These are phyloP conservation scores for Lithobius niger DNA, from an alignment of 1,140 invertebrate species.

Conservation along the genomic window DNA sequence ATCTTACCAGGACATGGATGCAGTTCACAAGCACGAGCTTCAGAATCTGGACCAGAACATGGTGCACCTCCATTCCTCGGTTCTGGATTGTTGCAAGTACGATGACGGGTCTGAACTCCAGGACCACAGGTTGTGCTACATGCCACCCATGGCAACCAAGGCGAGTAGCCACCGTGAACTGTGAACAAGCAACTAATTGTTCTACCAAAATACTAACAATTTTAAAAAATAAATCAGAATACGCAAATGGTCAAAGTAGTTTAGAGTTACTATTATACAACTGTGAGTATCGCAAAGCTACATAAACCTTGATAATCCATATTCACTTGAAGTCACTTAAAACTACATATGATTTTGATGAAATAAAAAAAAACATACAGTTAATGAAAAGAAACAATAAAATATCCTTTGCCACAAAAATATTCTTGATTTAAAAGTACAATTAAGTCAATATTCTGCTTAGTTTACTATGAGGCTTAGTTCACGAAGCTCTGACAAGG, in stretches of 20 bases:
- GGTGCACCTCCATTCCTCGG: slow-evolving; percentile 17
- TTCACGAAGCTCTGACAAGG: no score
- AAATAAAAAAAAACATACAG: no score
- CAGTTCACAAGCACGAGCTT: slow-evolving; percentile 22
- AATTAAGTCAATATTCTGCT: no score
- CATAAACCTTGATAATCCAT: no score
- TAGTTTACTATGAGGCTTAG: no score
- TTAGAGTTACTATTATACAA: no score
- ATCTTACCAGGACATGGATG: slow-evolving; percentile 26
- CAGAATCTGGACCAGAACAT: slow-evolving; percentile 22
- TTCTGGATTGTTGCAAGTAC: background rate
- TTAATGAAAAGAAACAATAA: no score
- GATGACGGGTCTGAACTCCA: slow-evolving; percentile 1
- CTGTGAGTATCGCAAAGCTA: no score
- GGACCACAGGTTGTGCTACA: background rate
- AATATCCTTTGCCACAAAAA: no score
- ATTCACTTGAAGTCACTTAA: no score
- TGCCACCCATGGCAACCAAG: background rate
- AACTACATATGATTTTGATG: no score
- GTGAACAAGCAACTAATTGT: background rate
- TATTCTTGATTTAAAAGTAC: no score
- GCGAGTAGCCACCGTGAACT: slow-evolving; percentile 6
- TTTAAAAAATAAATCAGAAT: background rate
- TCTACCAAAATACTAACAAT: background rate
- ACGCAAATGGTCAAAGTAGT: background rate